Conservation (phyloP, 2,113 vertebrate species). For the Carettochelys insculpta region DNA sequence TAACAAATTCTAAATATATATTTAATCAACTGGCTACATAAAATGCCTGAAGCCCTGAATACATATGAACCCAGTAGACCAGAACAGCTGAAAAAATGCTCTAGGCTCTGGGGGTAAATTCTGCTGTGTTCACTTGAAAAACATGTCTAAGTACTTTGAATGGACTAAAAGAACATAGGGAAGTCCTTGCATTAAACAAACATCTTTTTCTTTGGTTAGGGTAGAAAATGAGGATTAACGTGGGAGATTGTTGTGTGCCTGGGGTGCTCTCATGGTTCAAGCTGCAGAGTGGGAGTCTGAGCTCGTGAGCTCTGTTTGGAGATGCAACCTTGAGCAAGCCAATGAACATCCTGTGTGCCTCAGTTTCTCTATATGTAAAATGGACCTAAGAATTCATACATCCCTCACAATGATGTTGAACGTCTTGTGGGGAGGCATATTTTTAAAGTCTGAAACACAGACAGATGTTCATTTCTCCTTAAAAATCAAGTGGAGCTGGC, state of each 20-base stretch:
- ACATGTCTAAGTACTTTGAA: background rate
- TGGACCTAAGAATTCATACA: background rate
- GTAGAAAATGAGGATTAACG: background rate
- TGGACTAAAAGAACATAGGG: conserved; percentile 14
- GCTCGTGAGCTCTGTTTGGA: background rate
- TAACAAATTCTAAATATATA: conserved; percentile 76
- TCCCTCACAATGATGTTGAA: background rate
- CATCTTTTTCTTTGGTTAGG: background rate
- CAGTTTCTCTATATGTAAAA: conserved; percentile 27
- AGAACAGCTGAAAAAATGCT: background rate
- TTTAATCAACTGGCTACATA: conserved; percentile 68
- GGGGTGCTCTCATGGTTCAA: background rate
- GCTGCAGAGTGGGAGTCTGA: background rate
- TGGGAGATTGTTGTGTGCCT: background rate
- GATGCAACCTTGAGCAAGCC: background rate
- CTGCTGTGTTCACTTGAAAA: background rate
- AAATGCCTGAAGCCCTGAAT: conserved; percentile 39
- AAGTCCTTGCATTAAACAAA: background rate
- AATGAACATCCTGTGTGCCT: background rate
- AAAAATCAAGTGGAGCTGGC: background rate
- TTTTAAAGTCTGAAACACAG: background rate
- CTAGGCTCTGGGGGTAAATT: background rate
- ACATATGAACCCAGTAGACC: conserved; percentile 29
- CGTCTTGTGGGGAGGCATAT: background rate
- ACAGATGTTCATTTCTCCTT: background rate